A percentile compares a stretch with the other conserved stretches of the same genome.
Evolutionary conservation across 2,113 vertebrate species (phyloP).

Genomic region (Microcebus griseorufus): DNA sequence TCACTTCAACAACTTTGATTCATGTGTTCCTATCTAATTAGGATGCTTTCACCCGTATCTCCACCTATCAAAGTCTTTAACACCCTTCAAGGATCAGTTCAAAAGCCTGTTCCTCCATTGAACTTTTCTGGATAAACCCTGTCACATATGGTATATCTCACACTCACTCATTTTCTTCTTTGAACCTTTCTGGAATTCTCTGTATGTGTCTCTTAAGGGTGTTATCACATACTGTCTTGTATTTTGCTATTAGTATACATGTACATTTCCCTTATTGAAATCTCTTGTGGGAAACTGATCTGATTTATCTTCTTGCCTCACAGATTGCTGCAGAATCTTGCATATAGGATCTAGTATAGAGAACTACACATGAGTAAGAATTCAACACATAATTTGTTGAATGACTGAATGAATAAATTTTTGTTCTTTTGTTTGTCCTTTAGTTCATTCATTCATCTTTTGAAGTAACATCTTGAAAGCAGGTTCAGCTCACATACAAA

Average conservation of each 20-base stretch:
- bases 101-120: background rate
- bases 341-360: background rate
- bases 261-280: background rate
- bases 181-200: constrained; percentile 19
- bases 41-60: background rate
- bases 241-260: background rate
- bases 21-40: background rate
- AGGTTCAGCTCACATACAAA: constrained; percentile 5
- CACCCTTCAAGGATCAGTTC: background rate
- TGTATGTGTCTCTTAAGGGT: background rate
- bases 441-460: constrained; percentile 43
- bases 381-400: constrained; percentile 1
- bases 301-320: background rate
- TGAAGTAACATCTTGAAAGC: constrained; percentile 48
- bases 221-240: background rate
- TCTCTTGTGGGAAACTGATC: background rate
- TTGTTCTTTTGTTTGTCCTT: background rate
- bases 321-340: background rate
- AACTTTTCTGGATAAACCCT: background rate
- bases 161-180: background rate
- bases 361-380: background rate
- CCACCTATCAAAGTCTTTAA: background rate
- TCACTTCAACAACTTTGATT: background rate
- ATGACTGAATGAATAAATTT: background rate
- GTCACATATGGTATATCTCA: background rate